phyloP scores from a whole-genome alignment of 2,888 invertebrate species.

The Melinopterus prodromus region DNA sequence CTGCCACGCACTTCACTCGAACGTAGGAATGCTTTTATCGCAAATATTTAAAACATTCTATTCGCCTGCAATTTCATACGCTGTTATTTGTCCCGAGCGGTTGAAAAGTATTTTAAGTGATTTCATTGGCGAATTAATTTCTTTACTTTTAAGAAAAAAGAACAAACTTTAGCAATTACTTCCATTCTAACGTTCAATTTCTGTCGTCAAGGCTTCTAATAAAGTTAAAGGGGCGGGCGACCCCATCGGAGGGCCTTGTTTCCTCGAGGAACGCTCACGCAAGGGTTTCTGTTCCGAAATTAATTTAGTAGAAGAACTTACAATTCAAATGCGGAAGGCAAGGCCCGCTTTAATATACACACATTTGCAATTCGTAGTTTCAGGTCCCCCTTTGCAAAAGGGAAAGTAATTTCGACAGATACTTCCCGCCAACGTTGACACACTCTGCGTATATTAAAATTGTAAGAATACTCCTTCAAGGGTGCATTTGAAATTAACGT shows the following conservation, averaged over 20 bases:
- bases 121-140: conserved; percentile 5
- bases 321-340: conserved; percentile 46
- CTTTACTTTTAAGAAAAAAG: neutral
- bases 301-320: conserved; percentile 55
- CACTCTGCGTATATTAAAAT: conserved; percentile 19
- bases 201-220: conserved; percentile 14
- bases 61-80: neutral
- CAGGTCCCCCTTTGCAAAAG: conserved; percentile 11
- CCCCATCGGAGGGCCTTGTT: conserved; percentile 19
- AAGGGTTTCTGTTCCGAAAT: conserved; percentile 45
- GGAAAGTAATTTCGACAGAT: conserved; percentile 21
- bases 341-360: conserved; percentile 12
- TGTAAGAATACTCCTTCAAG: conserved; percentile 13
- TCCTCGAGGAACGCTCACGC: conserved; percentile 22
- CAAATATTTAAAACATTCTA: conserved; percentile 40
- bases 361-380: conserved; percentile 27
- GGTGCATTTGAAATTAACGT: neutral
- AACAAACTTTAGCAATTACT: conserved; percentile 7
- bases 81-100: neutral
- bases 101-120: conserved; percentile 5
- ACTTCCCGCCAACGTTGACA: conserved; percentile 21
- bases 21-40: conserved; percentile 39
- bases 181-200: conserved; percentile 9
- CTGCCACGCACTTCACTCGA: conserved; percentile 39
- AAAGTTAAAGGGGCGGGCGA: neutral